Percentiles rank a stretch among this genome's conserved stretches.
Conservation (phyloP, 2,113 vertebrate species). For the Ursus arctos region DNA sequence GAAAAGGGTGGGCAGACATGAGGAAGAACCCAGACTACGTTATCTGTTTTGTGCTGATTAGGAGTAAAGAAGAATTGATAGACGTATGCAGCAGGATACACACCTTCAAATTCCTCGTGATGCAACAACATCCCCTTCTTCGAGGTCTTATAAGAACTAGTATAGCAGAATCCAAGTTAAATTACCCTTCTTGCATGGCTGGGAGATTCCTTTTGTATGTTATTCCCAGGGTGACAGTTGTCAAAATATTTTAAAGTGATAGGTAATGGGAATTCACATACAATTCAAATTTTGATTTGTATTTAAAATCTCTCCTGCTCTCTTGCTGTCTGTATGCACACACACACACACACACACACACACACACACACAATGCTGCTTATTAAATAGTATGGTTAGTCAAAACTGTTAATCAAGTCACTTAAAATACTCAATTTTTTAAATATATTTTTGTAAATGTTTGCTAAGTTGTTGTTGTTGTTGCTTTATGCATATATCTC, state of each 20-base stretch:
- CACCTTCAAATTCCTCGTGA: not conserved
- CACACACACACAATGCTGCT: not conserved
- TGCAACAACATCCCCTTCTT: not conserved
- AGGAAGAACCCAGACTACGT: not conserved
- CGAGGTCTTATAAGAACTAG: not conserved
- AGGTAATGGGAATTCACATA: not conserved
- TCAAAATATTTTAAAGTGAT: not conserved
- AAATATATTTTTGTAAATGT: not conserved
- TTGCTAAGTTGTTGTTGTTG: not conserved
- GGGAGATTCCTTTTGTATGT: not conserved
- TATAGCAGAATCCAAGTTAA: not conserved
- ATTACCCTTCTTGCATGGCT: not conserved
- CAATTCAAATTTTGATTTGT: not conserved
- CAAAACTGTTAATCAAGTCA: not conserved
- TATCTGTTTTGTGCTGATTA: not conserved
- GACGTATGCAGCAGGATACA: not conserved
- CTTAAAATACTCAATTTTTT: not conserved
- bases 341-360: not conserved
- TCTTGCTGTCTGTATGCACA: not conserved
- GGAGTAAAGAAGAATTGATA: not conserved
- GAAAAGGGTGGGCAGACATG: not conserved
- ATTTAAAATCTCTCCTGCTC: not conserved
- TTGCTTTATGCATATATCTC: not conserved
- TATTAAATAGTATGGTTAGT: not conserved
- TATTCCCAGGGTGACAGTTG: not conserved